These are phyloP conservation scores for Nylanderia fulva DNA, from an alignment of 1,140 invertebrate genomes.

Conservation along the genomic window DNA sequence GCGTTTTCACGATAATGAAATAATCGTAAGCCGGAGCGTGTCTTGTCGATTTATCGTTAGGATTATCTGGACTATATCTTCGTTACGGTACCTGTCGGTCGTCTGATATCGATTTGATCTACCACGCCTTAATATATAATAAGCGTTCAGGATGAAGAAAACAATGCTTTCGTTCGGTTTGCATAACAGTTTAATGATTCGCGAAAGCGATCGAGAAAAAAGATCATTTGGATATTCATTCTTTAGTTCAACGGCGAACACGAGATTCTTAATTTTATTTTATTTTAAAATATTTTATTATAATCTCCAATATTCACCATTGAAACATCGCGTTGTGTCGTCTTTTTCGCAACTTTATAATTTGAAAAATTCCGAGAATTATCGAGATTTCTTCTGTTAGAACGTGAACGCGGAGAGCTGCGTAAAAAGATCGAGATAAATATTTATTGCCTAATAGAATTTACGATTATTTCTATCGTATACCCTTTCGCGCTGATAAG, in stretches of 20 bases:
- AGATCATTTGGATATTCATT: neutral
- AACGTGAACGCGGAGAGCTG: neutral
- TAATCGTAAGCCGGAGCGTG: slow-evolving; percentile 37
- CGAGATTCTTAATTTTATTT: too few species aligned
- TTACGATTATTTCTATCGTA: slow-evolving; percentile 51
- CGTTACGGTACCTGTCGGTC: slow-evolving; percentile 51
- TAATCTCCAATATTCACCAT: neutral
- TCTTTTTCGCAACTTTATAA: neutral
- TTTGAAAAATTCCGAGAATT: neutral
- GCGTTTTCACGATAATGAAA: slow-evolving; percentile 50
- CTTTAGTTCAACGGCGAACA: too few species aligned
- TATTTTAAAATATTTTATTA: neutral
- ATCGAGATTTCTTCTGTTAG: neutral
- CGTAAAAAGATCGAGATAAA: slow-evolving; percentile 39
- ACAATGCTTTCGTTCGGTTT: slow-evolving; percentile 61
- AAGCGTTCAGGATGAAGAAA: slow-evolving; percentile 59
- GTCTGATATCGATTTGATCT: slow-evolving; percentile 43
- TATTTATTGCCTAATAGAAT: slow-evolving; percentile 54
- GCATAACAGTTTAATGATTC: slow-evolving; percentile 58
- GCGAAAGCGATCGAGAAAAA: neutral
- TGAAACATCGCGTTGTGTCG: neutral
- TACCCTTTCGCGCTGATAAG: slow-evolving; percentile 53
- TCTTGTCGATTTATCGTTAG: slow-evolving; percentile 55
- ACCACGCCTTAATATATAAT: slow-evolving; percentile 62
- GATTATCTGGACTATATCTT: slow-evolving; percentile 56